Conservation (phyloP, 2,113 vertebrate species). For the Anser brachyrhynchus region DNA sequence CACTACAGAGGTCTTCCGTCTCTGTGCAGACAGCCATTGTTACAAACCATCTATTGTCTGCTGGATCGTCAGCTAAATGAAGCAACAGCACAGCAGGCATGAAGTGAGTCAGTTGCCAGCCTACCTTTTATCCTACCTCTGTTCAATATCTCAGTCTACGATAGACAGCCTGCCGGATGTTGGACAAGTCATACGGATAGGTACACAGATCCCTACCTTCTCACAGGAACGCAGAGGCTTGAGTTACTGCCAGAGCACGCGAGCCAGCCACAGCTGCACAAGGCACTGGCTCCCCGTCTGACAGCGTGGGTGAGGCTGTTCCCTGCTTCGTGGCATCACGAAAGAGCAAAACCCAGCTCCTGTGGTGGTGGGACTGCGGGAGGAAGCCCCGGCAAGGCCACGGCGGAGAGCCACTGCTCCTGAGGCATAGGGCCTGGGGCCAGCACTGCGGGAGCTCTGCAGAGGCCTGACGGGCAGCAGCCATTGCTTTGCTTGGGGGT, state of each 20-base stretch:
- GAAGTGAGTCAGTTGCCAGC: neutral
- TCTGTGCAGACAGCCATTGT: neutral
- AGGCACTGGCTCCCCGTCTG: neutral
- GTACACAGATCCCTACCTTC: fast-evolving
- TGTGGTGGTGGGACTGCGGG: no score
- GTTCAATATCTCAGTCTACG: neutral
- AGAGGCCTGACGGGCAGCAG: no score
- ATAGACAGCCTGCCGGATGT: fast-evolving
- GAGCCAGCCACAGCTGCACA: no score
- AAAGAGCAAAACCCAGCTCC: neutral
- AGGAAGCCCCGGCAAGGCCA: no score
- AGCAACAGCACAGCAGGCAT: neutral
- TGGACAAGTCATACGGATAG: no score
- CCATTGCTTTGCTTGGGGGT: no score
- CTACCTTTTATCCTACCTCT: fast-evolving
- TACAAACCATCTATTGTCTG: fast-evolving
- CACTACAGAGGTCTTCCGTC: neutral
- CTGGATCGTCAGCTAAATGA: fast-evolving
- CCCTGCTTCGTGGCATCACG: no score
- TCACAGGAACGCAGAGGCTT: neutral
- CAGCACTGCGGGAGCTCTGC: no score
- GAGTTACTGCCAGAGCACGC: no score
- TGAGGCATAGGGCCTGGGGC: no score
- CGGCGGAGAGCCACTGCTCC: no score
- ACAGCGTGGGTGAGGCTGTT: neutral